Evolutionary conservation across 2,113 vertebrate species (phyloP).

Genomic region (Amblyornis subalaris): DNA sequence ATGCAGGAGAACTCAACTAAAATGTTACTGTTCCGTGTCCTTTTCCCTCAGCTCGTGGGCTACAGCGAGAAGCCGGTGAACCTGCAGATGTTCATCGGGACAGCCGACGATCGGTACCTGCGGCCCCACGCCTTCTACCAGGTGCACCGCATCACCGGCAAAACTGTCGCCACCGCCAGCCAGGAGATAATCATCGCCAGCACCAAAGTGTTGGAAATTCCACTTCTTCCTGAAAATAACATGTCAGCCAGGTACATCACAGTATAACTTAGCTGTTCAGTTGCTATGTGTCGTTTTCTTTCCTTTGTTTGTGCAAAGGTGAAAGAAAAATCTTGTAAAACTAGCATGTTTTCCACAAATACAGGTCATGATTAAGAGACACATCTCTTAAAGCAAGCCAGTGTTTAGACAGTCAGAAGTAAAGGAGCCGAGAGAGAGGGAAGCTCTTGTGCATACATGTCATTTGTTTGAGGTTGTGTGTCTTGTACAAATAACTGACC

Average conservation of each 20-base stretch:
- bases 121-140: constrained; percentile 98
- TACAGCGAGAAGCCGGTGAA: constrained; percentile 95
- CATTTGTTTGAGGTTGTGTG: background rate
- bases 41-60: constrained; percentile 84
- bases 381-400: background rate
- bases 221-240: constrained; percentile 94
- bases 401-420: background rate
- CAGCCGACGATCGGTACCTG: constrained; percentile 95
- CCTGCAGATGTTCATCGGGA: constrained; percentile 98
- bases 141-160: constrained; percentile 97
- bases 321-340: background rate
- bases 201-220: constrained; percentile 97
- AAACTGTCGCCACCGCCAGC: constrained; percentile 95
- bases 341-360: rapidly evolving
- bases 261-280: background rate
- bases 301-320: rapidly evolving
- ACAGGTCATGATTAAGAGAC: background rate
- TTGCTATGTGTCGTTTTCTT: background rate
- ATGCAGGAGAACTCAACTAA: background rate
- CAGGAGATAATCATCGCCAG: constrained; percentile 92
- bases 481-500: background rate
- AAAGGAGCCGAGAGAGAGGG: background rate
- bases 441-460: rapidly evolving
- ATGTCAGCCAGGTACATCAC: constrained; percentile 91
- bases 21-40: background rate